Evolutionary conservation across 2,113 vertebrate genomes (phyloP).

Genomic region (Anarrhichthys ocellatus): DNA sequence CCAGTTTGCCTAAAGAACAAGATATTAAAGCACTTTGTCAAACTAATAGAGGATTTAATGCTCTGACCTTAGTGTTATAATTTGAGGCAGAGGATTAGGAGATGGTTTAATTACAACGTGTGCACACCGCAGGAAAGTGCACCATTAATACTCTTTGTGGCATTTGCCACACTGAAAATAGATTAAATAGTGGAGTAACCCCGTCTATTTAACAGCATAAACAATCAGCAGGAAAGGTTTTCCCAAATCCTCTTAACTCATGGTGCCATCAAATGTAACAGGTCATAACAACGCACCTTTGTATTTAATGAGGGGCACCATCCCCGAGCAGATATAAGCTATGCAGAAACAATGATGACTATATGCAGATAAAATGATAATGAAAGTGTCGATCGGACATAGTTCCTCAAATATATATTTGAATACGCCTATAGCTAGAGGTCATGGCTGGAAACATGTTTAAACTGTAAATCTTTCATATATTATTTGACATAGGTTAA

Average conservation of each 20-base stretch:
- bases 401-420: neutral
- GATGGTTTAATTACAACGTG: constrained; percentile 19
- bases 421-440: neutral
- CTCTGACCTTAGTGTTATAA: constrained; percentile 4
- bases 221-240: constrained; percentile 65
- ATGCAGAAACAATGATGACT: neutral
- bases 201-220: constrained; percentile 15
- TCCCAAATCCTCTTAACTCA: constrained; percentile 64
- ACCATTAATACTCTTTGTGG: constrained; percentile 14
- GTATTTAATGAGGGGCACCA: neutral
- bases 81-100: neutral
- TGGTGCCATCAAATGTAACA: constrained; percentile 27
- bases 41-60: constrained; percentile 18
- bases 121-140: neutral
- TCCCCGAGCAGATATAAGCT: neutral
- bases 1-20: neutral
- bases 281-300: neutral
- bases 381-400: neutral
- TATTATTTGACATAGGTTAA: neutral
- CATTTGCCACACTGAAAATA: constrained; percentile 7
- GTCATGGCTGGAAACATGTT: neutral
- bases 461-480: neutral
- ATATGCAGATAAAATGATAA: neutral
- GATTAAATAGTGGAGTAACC: constrained; percentile 30
- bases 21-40: constrained; percentile 36